Evolutionary conservation across 2,797 vertebrate species (phyloP), one percentile per base, ranked within the genome.

Genomic region (Coreius guichenoti): DNA sequence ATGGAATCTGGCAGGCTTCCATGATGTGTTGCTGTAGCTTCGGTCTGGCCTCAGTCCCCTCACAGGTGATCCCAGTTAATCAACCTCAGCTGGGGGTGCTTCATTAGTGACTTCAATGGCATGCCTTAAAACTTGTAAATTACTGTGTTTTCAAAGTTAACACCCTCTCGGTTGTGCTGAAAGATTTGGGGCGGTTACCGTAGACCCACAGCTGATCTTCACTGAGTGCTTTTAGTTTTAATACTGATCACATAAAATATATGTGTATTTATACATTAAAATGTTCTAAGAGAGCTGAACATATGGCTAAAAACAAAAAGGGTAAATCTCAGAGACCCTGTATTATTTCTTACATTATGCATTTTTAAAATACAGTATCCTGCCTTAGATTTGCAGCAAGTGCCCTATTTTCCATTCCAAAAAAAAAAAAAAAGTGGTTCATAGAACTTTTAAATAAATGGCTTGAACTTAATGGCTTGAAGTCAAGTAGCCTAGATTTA

Each of bases 71-170:
- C 65, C 63, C 36, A 56, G 75, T 79, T 84, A 84, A 84, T 84
- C 75, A 79, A 79, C 13, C 75, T 72, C 83, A 78, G 75, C 75
- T 72, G 65, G 65, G 54, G 49, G 65, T 79, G 26, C 83, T 84
- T 79, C 75, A 70, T 84, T 84, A 78, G 75, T 84, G 36, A 36
- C n/a, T 83, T 77, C 74, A 84, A 69, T 77, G 63, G 63, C 74
- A 43, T 68, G 49, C 23, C 36, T 84, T 78, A 49, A 79, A 69
- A 84, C 83, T 58, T 70, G 74, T 78, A 78, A 78, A 78, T 79
- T 56, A 14, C 49, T 70, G 36, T 58, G 75, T 78, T 84, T 78
- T 58, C 69, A 78, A 70, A 78, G 47, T 78, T 58, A 39, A 77
- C 73, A 43, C 82, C 39, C 26, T 74, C 39, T 63, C 29, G 33